A percentile compares a stretch with the other conserved stretches of the same genome.
Conservation (phyloP, 2,888 invertebrate genomes). For the Ophion costatus region DNA sequence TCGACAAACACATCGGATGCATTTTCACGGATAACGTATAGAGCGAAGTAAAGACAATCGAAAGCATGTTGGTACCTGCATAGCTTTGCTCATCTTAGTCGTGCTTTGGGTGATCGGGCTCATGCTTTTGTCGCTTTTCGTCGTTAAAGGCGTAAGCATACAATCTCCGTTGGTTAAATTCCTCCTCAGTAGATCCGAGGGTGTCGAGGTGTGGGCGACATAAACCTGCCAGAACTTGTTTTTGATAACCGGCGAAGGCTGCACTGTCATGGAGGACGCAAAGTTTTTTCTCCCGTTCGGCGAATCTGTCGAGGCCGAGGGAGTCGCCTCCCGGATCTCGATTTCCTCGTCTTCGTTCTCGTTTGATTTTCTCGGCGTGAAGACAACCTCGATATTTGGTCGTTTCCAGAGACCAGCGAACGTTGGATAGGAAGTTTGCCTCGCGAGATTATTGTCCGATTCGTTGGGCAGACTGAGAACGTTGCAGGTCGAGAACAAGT, state of each 20-base stretch:
- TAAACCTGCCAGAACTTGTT: constrained; percentile 76
- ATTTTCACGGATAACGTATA: constrained; percentile 14
- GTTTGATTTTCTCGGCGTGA: constrained; percentile 58
- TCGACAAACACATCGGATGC: not conserved
- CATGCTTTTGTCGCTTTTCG: constrained; percentile 90
- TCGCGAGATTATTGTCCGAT: constrained; percentile 64
- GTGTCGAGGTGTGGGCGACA: constrained; percentile 80
- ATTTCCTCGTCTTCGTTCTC: constrained; percentile 42
- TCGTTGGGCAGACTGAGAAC: constrained; percentile 44
- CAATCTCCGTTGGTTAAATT: constrained; percentile 79
- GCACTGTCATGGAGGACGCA: constrained; percentile 1
- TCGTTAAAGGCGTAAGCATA: constrained; percentile 84
- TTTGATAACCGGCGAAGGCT: constrained; percentile 74
- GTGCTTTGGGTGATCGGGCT: constrained; percentile 95
- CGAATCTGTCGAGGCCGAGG: constrained; percentile 22
- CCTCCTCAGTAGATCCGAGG: constrained; percentile 79
- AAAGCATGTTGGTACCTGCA: constrained; percentile 88
- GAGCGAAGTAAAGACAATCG: constrained; percentile 21
- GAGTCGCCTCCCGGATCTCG: constrained; percentile 11
- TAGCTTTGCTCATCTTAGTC: constrained; percentile 93
- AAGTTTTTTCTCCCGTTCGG: constrained; percentile 34
- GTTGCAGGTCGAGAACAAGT: constrained; percentile 74
- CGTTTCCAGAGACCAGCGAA: constrained; percentile 63
- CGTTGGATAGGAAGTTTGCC: constrained; percentile 74
- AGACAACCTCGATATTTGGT: constrained; percentile 65